Percentiles rank a stretch among this genome's conserved stretches.
These are phyloP conservation scores for Artibeus lituratus DNA, from an alignment of 2,797 vertebrate species.

Conservation along the genomic window DNA sequence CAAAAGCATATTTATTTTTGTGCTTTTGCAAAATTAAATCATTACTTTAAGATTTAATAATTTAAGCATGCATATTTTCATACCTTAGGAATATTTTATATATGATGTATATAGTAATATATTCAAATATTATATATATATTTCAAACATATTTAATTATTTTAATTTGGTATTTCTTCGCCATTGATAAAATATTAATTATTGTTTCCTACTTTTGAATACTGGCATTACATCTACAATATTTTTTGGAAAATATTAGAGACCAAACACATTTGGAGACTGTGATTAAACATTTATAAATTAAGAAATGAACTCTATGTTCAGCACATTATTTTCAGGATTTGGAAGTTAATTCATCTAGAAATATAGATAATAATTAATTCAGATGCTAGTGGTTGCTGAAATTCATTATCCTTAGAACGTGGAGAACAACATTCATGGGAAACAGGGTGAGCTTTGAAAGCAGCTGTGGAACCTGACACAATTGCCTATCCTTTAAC, in stretches of 20 bases:
- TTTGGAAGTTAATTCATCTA: neutral
- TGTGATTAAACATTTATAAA: neutral
- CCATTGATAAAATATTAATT: neutral
- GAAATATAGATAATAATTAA: neutral
- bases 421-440: neutral
- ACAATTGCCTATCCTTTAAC: neutral
- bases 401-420: neutral
- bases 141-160: neutral
- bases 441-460: neutral
- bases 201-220: neutral
- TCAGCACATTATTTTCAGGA: neutral
- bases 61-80: neutral
- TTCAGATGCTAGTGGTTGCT: neutral
- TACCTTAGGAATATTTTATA: neutral
- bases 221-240: neutral
- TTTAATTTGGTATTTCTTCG: neutral
- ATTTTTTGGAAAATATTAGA: neutral
- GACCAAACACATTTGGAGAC: neutral
- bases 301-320: neutral
- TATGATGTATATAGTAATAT: neutral
- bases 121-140: neutral
- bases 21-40: neutral
- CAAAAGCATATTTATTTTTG: neutral
- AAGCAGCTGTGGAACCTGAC: neutral
- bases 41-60: constrained; percentile 18